These are phyloP conservation scores for Puffinus mauretanicus DNA, from an alignment of 2,113 vertebrate genomes.

Conservation along the genomic window DNA sequence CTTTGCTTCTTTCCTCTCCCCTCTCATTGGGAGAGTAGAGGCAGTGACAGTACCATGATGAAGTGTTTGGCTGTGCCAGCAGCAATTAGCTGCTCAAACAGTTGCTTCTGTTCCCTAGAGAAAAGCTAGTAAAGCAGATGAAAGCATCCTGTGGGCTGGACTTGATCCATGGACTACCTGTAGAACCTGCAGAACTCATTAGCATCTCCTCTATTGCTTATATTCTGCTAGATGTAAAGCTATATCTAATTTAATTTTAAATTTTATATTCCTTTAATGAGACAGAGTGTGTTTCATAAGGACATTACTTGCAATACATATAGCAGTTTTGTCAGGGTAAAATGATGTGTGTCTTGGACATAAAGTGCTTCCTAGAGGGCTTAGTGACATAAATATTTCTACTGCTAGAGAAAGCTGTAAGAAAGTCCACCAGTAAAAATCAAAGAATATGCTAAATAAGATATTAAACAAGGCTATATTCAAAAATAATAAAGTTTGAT, in stretches of 20 bases:
- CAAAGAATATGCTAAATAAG: background rate
- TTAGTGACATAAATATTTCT: slow-evolving; percentile 2
- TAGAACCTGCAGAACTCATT: slow-evolving; percentile 13
- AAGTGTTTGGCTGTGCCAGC: background rate
- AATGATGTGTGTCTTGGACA: background rate
- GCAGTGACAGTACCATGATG: background rate
- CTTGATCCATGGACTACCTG: slow-evolving; percentile 22
- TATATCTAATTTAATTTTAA: slow-evolving; percentile 30
- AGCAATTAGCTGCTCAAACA: slow-evolving; percentile 11
- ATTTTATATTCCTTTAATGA: slow-evolving; percentile 42
- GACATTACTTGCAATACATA: background rate
- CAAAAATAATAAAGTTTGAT: background rate
- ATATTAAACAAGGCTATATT: background rate
- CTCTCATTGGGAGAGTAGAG: background rate
- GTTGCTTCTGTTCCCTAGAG: background rate
- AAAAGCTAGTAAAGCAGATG: background rate
- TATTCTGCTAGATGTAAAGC: background rate
- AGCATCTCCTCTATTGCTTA: background rate
- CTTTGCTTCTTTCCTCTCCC: background rate
- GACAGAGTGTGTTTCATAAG: background rate
- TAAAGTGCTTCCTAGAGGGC: background rate
- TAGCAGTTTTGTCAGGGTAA: background rate
- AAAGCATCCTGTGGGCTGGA: background rate
- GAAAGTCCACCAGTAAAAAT: background rate
- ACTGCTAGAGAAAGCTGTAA: background rate